phyloP scores from a whole-genome alignment of 2,113 vertebrate species.

The Lamprotornis superbus region DNA sequence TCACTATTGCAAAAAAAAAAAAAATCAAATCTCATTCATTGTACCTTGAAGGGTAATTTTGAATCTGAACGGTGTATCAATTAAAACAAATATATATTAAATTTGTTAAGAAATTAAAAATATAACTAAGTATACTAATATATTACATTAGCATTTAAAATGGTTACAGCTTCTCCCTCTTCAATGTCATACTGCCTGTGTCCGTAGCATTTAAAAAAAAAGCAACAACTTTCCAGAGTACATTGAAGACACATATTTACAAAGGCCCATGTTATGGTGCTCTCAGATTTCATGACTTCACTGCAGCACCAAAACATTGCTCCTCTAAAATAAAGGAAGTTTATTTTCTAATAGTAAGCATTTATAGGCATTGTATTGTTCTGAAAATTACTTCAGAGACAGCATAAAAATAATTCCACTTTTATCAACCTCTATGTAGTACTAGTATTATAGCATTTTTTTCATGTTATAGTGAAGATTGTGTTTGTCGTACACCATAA shows the following conservation, averaged over 20 bases:
- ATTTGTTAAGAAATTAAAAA: background rate
- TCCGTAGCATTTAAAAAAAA: background rate
- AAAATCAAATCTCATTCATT: background rate
- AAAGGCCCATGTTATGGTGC: background rate
- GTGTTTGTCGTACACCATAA: background rate
- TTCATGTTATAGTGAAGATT: background rate
- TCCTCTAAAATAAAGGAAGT: slow-evolving; percentile 1
- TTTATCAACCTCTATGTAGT: background rate
- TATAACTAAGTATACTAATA: background rate
- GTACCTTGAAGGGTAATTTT: background rate
- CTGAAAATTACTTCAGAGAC: background rate
- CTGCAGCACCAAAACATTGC: background rate
- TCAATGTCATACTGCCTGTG: background rate
- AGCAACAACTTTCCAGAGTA: background rate
- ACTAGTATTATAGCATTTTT: background rate
- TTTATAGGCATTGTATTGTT: background rate
- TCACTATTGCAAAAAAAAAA: background rate
- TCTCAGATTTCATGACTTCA: background rate
- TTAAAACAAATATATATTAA: background rate
- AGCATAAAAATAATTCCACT: slow-evolving; percentile 3
- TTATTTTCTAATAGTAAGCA: background rate
- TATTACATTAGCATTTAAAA: background rate
- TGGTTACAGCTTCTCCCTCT: background rate
- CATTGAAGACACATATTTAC: background rate
- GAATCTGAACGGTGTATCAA: background rate